Base-by-base conservation (phyloP, 2,888 invertebrate genomes). In the Melinaea menophilus region DNA sequence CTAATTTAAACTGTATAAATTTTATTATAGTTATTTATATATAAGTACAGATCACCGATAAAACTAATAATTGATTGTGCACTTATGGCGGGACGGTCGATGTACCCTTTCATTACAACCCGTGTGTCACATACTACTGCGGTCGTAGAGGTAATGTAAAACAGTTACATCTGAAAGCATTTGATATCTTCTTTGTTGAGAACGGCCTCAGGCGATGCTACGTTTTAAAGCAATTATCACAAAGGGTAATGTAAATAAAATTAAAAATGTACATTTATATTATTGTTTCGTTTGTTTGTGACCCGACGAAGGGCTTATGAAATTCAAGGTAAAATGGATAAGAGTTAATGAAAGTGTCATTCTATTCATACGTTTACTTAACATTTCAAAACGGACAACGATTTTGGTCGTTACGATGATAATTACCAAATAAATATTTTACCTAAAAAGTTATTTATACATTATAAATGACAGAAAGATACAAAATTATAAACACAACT, bases 251-350 rank as follows among this genome's bases (percentile, higher is more conserved):
- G 11, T 41, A 41, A 41, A 41, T 41, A 41, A 41, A 41, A 41
- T 9, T 9, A 0, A 41, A 41, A 41, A 41, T 41, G 7, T 41
- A 22, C 22, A 22, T 22, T 22, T 22, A 22, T 22, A 22, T 22
- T 22, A 22, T 22, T 22, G 22, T 22, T 22, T 22, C 22, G 22
- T 22, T 22, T 22, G 88, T 89, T 88, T 86, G 88, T 85, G 88
- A 86, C 86, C 86, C 84, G 81, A 79, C 81, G 81, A 75, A 77
- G 67, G 81, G 80, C 81, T 85, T 84, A 84, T 81, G 80, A 82
- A 81, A 81, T 79, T 80, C 77, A 76, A 74, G 73, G 74, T 77
- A 68, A 63, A 69, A 69, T 68, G 67, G 64, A 68, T 65, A 66
- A 60, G 63, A 67, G 61, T 64, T 63, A 61, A 58, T 59, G 22